Percentiles rank a stretch among this genome's conserved stretches.
Evolutionary conservation across 2,113 vertebrate species (phyloP).

Genomic region (Aleadryas rufinucha): DNA sequence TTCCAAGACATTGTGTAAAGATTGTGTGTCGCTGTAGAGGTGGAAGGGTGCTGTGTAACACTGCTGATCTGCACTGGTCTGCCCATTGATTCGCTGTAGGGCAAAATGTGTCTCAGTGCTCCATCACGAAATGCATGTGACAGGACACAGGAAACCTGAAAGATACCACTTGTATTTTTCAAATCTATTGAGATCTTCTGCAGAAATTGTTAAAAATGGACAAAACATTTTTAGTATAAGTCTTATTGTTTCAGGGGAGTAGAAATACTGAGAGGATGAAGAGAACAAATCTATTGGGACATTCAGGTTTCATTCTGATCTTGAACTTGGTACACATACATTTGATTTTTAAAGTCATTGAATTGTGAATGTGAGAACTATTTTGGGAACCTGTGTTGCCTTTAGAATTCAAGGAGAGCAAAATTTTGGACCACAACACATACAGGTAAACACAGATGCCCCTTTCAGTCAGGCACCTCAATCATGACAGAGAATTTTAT

Average conservation of each 20-base stretch:
- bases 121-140: neutral
- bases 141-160: neutral
- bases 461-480: neutral
- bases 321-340: neutral
- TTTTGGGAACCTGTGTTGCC: neutral
- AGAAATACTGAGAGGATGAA: neutral
- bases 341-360: neutral
- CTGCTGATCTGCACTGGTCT: neutral
- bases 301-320: neutral
- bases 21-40: neutral
- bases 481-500: neutral
- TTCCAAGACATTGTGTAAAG: neutral
- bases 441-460: fast-evolving
- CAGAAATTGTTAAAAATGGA: neutral
- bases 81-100: neutral
- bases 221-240: neutral
- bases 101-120: neutral
- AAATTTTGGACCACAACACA: neutral
- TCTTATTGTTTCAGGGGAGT: neutral
- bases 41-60: neutral
- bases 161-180: neutral
- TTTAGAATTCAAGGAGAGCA: neutral
- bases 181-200: neutral
- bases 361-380: neutral
- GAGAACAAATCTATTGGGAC: neutral